Base-by-base conservation (phyloP, 2,797 vertebrate genomes). In the Apogon hyalosoma region DNA sequence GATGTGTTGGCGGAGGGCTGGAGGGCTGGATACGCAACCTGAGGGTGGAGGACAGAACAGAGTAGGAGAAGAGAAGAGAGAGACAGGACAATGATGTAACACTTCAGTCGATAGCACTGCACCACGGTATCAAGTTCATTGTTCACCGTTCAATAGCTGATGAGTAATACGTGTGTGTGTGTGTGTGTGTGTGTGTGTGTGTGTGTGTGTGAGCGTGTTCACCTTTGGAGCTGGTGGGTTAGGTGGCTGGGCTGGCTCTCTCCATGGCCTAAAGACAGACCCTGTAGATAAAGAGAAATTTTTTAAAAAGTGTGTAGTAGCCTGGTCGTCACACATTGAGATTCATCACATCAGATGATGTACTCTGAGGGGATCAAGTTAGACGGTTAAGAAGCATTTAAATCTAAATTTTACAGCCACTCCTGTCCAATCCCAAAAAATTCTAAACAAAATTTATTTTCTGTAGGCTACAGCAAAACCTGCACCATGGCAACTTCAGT, bases 151-250 rank as follows among this genome's bases (percentile, higher is more conserved):
- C 77, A 75, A 80, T 59, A 85, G 80, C 66, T 67, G 73, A 66
- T 82, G 77, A 79, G 69, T 80, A 80, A 75, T 82, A 0, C 6
- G 38, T 48, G 21, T 8, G 49, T 53, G 51, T 39, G 38, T 64
- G 63, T 47, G 49, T 70, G 61, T 46, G 61, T 31, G 41, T 38
- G 42, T 53, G 38, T 53, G 46, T 33, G 8, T 21, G 41, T 13
- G 24, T 62, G 59, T 45, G 59, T 28, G 33, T 18, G 61, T 28
- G 43, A 21, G 5, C 12, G 19, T 55, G 7, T 18, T 88, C 88
- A 98, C 97, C 98, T 97, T 92, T 99, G 98, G 47, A 99, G 97
- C 96, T 99, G 97, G 95, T 99, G 97, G 82, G 98, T 99, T 71
- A 99, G 95, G 86, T 98, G 96, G 80, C 96, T 95, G 75, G 98